Base-by-base conservation (phyloP, 2,888 invertebrate genomes). In the Drosophila putrida region DNA sequence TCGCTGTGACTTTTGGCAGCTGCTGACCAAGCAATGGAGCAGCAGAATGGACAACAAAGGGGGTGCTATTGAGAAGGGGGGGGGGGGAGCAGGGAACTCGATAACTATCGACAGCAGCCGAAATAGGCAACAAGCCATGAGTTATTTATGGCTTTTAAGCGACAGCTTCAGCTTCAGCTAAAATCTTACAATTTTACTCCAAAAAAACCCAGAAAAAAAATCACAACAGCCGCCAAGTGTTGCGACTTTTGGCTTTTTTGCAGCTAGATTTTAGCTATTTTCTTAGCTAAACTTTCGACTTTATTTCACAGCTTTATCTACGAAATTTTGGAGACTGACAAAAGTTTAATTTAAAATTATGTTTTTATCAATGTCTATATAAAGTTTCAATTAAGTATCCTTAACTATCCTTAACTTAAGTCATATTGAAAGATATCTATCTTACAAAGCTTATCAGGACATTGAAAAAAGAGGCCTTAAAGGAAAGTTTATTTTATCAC, bases 111-210 rank as follows among this genome's bases (percentile, higher is more conserved):
- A 86, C 89, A 87, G 89, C 68, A 62, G 65, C 59, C 77, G 77
- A 88, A 82, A 78, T 64, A 73, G 74, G 71, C 66, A 71, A 72
- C 74, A 80, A 70, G 71, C 39, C 85, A 86, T 86, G 89, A 86
- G 89, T 86, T 86, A 86, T 86, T 86, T 86, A 86, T 86, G 88
- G 75, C 72, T 84, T 87, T 79, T 75, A 79, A 89, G 84, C 78
- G 78, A 87, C 81, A 84, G 77, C 69, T 46, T 58, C 60, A 82
- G 78, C 74, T 57, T 71, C 65, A 72, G 67, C 61, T 27, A 49
- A 69, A 78, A 75, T 75, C 75, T 61, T 46, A 33, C 46, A 60
- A 46, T 36, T 54, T 67, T 64, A 39, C 51, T 67, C 33, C 33
- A 35, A 47, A 64, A 50, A 36, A 31, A 6, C 28, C 36, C n/a